Base-by-base conservation (phyloP, 2,113 vertebrate genomes). In the Condylura cristata region DNA sequence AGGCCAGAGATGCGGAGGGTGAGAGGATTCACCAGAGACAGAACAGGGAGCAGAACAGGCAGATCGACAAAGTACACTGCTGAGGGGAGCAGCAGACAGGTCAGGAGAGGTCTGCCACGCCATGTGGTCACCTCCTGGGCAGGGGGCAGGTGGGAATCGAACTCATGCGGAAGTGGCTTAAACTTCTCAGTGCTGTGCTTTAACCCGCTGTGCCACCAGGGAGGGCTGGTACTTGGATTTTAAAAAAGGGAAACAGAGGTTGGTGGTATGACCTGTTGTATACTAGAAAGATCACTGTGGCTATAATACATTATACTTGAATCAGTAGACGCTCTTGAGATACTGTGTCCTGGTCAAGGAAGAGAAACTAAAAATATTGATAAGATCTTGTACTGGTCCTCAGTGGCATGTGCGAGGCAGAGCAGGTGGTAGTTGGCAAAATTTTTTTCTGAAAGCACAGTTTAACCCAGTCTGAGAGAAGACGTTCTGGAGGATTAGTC, bases 221-320 rank as follows among this genome's bases (percentile, higher is more conserved):
- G n/a, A n/a, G n/a, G n/a, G n/a, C n/a, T n/a, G n/a, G n/a, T 58
- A 28, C 32, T 93, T n/a, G 61, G 30, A 78, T 89, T 95, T 89
- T 75, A 81, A 26, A n/a, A 30, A 90, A 89, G 28, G 12, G 68
- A 93, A 93, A 56, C 6, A 75, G 46, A 24, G 32, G 37, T 20
- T 82, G 24, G 39, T 84, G 22, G 56, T 85, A 63, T 56, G 82
- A 79, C 24, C n/a, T 66, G 30, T 2, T 65, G 16, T 14, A 65
- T 51, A 89, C 75, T 92, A 83, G 79, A 86, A 89, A 75, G 84
- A 61, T 76, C 51, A 56, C 72, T 79, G 30, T 56, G 41, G 61
- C 41, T 76, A 24, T 48, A 46, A 14, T 66, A 39, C 41, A 87
- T 17, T 83, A 89, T 39, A 44, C n/a, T 39, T 66, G 48, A 32